phyloP scores from a whole-genome alignment of 1,140 invertebrate species.

The Hydropsyche tenuis region DNA sequence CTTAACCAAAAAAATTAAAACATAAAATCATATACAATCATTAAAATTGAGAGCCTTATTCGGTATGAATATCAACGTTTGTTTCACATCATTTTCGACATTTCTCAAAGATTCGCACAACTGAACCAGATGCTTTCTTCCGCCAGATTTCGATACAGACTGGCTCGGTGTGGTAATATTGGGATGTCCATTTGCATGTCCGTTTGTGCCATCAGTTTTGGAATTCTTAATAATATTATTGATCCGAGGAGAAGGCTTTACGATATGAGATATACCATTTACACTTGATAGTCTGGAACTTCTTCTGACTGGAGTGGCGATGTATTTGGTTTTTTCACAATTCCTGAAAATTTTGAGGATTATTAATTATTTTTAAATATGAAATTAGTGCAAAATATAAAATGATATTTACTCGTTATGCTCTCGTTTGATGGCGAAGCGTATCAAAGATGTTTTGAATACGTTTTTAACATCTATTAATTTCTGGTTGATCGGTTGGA shows the following conservation, averaged over 20 bases:
- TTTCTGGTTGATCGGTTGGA: constrained; percentile 53
- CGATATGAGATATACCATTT: background rate
- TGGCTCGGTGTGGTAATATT: background rate
- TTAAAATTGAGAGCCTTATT: constrained; percentile 48
- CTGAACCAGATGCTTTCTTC: constrained; percentile 42
- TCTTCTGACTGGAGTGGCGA: constrained; percentile 54
- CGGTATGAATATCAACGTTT: constrained; percentile 44
- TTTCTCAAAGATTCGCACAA: constrained; percentile 43
- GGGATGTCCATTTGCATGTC: background rate
- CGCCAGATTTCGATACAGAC: background rate
- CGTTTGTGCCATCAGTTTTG: background rate
- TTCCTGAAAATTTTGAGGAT: too few species aligned
- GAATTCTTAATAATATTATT: background rate
- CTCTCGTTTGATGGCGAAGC: constrained; percentile 62
- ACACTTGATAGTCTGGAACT: constrained; percentile 52
- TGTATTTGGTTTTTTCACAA: constrained; percentile 46
- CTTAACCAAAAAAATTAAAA: background rate
- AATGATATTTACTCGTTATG: constrained; percentile 51
- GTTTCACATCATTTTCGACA: constrained; percentile 43
- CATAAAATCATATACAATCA: constrained; percentile 26
- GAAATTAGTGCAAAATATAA: background rate
- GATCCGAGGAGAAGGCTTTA: background rate
- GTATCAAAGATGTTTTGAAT: constrained; percentile 65
- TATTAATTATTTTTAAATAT: too few species aligned
- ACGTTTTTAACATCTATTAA: constrained; percentile 63